Conservation (phyloP, 2,113 vertebrate genomes). For the Rissa tridactyla region DNA sequence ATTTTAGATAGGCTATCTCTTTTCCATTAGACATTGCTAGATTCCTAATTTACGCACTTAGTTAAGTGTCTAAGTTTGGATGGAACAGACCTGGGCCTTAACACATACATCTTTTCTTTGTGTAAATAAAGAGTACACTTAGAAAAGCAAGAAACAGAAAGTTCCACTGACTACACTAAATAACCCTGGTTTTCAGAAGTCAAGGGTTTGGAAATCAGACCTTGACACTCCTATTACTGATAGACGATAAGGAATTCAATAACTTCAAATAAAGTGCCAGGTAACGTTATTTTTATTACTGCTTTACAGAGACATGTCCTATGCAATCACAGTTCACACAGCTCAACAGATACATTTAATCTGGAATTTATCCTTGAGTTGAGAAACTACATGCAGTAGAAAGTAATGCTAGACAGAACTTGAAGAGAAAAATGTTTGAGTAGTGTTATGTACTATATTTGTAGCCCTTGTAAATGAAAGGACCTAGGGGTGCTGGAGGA, state of each 20-base stretch:
- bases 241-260: not conserved
- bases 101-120: not conserved
- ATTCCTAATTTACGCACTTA: not conserved
- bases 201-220: not conserved
- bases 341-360: not conserved
- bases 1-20: not conserved
- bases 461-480: not conserved
- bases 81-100: not conserved
- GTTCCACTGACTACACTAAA: not conserved
- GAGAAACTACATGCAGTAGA: not conserved
- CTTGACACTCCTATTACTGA: not conserved
- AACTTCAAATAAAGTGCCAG: not conserved
- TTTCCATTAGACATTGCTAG: not conserved
- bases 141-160: not conserved
- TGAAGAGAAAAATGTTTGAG: not conserved
- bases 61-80: not conserved
- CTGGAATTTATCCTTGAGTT: not conserved
- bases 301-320: not conserved
- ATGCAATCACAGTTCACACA: not conserved
- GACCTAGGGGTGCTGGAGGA: no score
- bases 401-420: not conserved
- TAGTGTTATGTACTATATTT: not conserved
- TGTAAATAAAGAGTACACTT: not conserved
- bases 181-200: not conserved
- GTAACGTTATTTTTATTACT: not conserved